A percentile compares a stretch with the other conserved stretches of the same genome.
Conservation (phyloP, 2,888 invertebrate species). For the Eupithecia exiguata region DNA sequence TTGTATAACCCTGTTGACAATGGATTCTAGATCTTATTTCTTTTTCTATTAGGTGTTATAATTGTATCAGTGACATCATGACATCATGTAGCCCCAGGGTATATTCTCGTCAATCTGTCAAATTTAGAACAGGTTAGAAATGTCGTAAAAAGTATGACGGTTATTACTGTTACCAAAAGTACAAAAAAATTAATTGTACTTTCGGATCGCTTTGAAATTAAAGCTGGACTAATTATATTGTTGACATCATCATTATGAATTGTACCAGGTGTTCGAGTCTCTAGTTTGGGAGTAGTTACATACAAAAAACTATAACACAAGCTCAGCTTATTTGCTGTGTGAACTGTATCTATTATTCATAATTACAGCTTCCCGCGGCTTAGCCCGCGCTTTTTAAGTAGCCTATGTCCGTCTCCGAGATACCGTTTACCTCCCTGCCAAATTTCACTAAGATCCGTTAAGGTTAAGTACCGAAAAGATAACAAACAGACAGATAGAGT, state of each 20-base stretch:
- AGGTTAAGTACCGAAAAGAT: no score
- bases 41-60: neutral
- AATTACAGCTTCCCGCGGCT: no score
- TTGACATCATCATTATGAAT: slow-evolving; percentile 17
- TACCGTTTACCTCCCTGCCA: no score
- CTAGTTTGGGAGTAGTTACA: neutral
- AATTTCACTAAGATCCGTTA: no score
- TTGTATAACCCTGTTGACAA: slow-evolving; percentile 6
- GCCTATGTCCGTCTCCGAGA: no score
- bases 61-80: slow-evolving; percentile 34
- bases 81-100: slow-evolving; percentile 50
- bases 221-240: slow-evolving; percentile 21
- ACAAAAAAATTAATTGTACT: slow-evolving; percentile 29
- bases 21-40: slow-evolving; percentile 17
- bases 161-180: slow-evolving; percentile 26
- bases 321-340: neutral
- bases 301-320: neutral
- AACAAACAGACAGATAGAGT: no score
- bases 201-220: slow-evolving; percentile 29
- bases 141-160: slow-evolving; percentile 39
- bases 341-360: no score
- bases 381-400: no score
- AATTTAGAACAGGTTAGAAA: slow-evolving; percentile 50
- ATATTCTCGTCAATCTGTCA: slow-evolving; percentile 58
- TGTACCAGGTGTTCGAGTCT: slow-evolving; percentile 7